Conservation (phyloP, 2,888 invertebrate species). For the Archips xylosteana region DNA sequence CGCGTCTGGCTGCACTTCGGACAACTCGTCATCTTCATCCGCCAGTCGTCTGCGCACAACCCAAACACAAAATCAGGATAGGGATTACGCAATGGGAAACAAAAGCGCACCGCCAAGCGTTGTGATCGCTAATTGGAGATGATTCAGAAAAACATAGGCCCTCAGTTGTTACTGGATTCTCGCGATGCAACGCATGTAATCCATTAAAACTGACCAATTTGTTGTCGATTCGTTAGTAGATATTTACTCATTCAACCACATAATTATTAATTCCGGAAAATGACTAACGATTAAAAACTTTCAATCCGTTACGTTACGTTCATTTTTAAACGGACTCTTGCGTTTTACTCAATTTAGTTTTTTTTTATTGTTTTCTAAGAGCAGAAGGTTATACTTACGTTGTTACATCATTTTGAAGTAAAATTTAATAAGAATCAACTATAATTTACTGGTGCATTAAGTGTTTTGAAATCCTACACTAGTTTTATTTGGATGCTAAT, state of each 20-base stretch:
- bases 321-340: background rate
- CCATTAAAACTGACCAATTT: constrained; percentile 24
- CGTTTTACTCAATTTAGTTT: background rate
- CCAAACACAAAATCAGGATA: constrained; percentile 42
- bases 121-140: background rate
- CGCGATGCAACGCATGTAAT: constrained; percentile 21
- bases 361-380: background rate
- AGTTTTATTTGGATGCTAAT: constrained; percentile 22
- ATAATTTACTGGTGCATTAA: constrained; percentile 29
- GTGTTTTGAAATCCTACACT: constrained; percentile 21
- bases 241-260: constrained; percentile 20
- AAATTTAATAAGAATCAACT: constrained; percentile 9
- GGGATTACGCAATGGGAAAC: background rate
- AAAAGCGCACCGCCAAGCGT: constrained; percentile 23
- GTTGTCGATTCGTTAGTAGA: constrained; percentile 13
- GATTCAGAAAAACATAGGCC: constrained; percentile 19
- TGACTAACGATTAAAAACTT: constrained; percentile 6
- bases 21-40: constrained; percentile 97
- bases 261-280: constrained; percentile 35
- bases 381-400: constrained; percentile 31
- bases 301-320: constrained; percentile 18
- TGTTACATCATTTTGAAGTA: background rate
- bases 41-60: constrained; percentile 88
- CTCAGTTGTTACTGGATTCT: constrained; percentile 23
- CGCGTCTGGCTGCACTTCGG: constrained; percentile 98